phyloP scores from a whole-genome alignment of 2,888 invertebrate species.

The Tuberolachnus salignus region DNA sequence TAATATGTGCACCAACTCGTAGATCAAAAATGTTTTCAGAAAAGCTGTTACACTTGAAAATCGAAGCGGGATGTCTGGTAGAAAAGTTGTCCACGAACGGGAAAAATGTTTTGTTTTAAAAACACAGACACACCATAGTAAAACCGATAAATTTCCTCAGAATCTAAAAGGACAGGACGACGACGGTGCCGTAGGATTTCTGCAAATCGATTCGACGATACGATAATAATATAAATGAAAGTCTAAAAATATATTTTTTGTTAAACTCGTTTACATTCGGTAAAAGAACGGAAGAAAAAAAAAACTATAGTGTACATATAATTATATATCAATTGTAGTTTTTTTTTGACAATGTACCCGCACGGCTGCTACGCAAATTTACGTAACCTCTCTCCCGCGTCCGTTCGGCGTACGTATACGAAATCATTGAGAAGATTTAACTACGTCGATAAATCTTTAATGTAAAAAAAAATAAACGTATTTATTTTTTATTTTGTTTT shows the following conservation, averaged over 20 bases:
- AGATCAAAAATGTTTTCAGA: no score
- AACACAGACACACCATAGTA: background rate
- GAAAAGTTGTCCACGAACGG: background rate
- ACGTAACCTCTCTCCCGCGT: background rate
- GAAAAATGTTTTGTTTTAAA: background rate
- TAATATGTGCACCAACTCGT: no score
- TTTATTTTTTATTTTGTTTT: no score
- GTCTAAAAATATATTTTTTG: slow-evolving; percentile 12
- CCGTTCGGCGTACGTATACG: background rate
- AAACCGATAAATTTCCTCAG: no score
- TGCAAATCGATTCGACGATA: no score
- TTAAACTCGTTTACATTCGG: background rate
- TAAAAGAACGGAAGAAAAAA: background rate
- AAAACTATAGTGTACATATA: no score
- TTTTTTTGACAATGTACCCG: no score
- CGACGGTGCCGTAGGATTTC: no score
- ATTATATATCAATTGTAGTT: background rate
- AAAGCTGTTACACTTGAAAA: no score
- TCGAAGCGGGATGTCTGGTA: no score
- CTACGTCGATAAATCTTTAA: slow-evolving; percentile 26
- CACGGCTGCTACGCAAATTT: background rate
- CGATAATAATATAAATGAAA: no score
- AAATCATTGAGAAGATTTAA: slow-evolving; percentile 23
- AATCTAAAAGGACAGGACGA: no score
- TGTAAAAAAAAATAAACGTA: background rate